Evolutionary conservation across 64 coral and sea anemone species (phyloP).

Genomic region (Acropora yongei): DNA sequence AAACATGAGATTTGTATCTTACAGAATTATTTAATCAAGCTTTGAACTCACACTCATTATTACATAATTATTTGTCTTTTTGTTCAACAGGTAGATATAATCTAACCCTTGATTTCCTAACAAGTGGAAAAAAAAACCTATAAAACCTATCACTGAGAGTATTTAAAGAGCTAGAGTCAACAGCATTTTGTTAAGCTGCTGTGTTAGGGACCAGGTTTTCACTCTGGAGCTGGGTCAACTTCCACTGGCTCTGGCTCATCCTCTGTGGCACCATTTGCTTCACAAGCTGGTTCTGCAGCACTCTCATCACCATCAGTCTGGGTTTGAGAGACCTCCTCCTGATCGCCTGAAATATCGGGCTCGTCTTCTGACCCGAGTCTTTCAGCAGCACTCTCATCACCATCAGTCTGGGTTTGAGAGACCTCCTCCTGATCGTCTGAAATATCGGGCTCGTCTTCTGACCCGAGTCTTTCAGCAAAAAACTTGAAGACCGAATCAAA

Average conservation of each 20-base stretch:
- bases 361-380: background rate
- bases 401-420: background rate
- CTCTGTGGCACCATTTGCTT: background rate
- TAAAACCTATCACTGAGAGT: no score
- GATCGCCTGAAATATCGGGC: background rate
- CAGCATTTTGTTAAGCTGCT: no score
- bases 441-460: background rate
- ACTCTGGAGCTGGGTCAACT: background rate
- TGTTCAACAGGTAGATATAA: no score
- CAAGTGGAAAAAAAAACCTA: no score
- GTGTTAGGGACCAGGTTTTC: no score
- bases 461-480: constrained; percentile 22
- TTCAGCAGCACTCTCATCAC: background rate
- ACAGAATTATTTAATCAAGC: no score
- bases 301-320: background rate
- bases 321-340: background rate
- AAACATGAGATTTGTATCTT: no score
- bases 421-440: background rate
- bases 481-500: constrained; percentile 66
- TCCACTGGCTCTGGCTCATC: background rate
- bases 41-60: no score
- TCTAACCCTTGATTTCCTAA: no score
- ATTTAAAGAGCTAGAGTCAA: no score
- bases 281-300: no score
- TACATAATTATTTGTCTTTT: no score